Evolutionary conservation across 2,113 vertebrate genomes (phyloP).

Genomic region (Myotis lucifugus): DNA sequence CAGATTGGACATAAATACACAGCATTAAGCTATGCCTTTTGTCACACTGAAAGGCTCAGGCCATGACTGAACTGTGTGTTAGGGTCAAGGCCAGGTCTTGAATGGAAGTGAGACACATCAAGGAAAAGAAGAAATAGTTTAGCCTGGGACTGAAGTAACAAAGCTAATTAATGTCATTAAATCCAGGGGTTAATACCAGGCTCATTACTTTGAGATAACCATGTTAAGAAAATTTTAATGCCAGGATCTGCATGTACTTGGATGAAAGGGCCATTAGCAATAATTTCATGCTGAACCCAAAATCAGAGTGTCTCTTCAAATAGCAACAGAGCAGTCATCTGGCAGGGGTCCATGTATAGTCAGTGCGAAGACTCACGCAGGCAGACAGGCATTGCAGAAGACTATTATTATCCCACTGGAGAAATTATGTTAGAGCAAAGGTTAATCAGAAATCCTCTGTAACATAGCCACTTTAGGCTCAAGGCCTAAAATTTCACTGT

Average conservation of each 20-base stretch:
- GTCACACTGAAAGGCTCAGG: neutral
- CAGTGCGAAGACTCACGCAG: neutral
- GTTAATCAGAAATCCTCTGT: slow-evolving; percentile 36
- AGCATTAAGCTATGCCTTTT: neutral
- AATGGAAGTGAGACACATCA: neutral
- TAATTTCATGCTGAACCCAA: slow-evolving; percentile 13
- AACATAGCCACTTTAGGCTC: neutral
- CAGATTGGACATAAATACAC: neutral
- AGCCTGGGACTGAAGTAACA: neutral
- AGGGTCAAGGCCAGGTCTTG: neutral
- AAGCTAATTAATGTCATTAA: neutral
- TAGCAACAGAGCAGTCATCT: neutral
- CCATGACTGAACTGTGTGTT: neutral
- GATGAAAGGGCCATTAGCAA: neutral
- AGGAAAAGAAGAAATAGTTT: neutral
- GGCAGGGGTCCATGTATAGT: neutral
- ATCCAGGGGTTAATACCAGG: neutral
- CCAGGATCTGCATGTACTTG: neutral
- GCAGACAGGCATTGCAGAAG: neutral
- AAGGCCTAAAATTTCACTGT: neutral
- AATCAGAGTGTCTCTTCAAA: neutral
- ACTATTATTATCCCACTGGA: neutral
- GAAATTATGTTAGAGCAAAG: slow-evolving; percentile 32
- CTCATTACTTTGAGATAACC: neutral
- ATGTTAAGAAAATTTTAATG: neutral